These are phyloP conservation scores for Fabriciana adippe DNA, from an alignment of 2,888 invertebrate genomes.

Conservation along the genomic window DNA sequence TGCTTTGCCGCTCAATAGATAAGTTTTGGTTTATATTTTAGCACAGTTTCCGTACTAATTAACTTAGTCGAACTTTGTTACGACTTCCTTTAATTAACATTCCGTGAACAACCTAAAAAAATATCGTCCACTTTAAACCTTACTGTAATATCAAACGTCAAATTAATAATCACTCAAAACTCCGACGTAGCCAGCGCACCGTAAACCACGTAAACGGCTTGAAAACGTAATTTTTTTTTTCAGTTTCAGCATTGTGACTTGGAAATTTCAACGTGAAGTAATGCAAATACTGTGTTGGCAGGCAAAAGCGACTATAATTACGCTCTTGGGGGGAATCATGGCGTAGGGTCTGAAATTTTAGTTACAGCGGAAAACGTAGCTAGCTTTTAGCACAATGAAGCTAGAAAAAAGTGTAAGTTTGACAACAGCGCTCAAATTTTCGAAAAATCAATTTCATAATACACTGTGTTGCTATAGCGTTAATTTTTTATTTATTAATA, in stretches of 20 bases:
- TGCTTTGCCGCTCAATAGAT: constrained; percentile 13
- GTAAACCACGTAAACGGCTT: constrained; percentile 39
- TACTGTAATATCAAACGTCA: constrained; percentile 41
- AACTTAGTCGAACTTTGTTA: constrained; percentile 31
- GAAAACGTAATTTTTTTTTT: constrained; percentile 42
- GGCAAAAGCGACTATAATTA: constrained; percentile 61
- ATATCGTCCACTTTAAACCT: constrained; percentile 38
- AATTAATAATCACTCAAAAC: constrained; percentile 43
- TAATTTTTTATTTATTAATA: too few species aligned
- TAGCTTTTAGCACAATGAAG: constrained; percentile 19
- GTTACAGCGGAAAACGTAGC: constrained; percentile 26
- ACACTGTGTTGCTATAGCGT: too few species aligned
- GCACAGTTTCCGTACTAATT: constrained; percentile 33
- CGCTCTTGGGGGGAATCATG: constrained; percentile 58
- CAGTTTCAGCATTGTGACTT: constrained; percentile 44
- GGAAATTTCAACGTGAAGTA: constrained; percentile 49
- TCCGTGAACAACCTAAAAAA: constrained; percentile 39
- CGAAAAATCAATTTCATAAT: neutral
- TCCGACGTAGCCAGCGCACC: constrained; percentile 39
- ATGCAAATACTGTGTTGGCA: constrained; percentile 63
- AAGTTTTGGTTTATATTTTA: constrained; percentile 28
- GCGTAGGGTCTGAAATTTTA: constrained; percentile 40
- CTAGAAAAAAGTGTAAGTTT: constrained; percentile 8
- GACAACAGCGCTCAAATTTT: constrained; percentile 3
- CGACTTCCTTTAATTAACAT: constrained; percentile 41